phyloP scores from a whole-genome alignment of 2,888 invertebrate genomes.

The Acholoe squamosa region DNA sequence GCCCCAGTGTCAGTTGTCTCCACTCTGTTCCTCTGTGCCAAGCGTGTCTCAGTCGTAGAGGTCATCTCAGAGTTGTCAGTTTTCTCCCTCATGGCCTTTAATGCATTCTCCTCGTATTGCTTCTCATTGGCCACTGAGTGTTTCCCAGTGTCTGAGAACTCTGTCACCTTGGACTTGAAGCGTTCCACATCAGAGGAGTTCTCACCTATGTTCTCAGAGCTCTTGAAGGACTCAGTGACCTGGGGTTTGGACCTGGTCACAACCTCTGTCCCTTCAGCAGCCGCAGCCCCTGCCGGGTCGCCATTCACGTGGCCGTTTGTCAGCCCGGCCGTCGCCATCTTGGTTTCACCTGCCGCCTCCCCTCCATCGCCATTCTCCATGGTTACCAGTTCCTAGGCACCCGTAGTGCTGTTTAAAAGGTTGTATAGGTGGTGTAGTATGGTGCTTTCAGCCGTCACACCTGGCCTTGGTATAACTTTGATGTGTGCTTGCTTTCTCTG shows the following conservation, averaged over 20 bases:
- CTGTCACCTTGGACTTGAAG: constrained; percentile 50
- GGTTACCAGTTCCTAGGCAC: constrained; percentile 20
- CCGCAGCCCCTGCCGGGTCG: not conserved
- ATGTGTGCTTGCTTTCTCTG: no score
- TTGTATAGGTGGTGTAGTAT: no score
- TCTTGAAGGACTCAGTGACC: constrained; percentile 36
- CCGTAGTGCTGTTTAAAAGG: no score
- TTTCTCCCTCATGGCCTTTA: constrained; percentile 45
- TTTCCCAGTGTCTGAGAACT: constrained; percentile 28
- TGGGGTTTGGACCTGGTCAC: constrained; percentile 8
- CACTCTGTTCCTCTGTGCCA: constrained; percentile 1
- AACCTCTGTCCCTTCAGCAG: not conserved
- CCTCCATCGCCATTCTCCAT: constrained; percentile 58
- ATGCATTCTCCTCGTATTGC: constrained; percentile 58
- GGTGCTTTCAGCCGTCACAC: no score
- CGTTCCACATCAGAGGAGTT: constrained; percentile 55
- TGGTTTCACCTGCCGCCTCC: not conserved
- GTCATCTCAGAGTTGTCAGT: constrained; percentile 52
- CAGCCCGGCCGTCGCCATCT: constrained; percentile 8
- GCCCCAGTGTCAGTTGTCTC: not conserved
- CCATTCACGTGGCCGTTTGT: constrained; percentile 53
- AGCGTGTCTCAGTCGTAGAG: constrained; percentile 8
- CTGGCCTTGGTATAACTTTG: no score
- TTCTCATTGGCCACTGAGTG: constrained; percentile 40
- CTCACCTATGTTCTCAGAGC: constrained; percentile 51